Conservation (phyloP, 2,888 invertebrate species). For the Gordius sp. region DNA sequence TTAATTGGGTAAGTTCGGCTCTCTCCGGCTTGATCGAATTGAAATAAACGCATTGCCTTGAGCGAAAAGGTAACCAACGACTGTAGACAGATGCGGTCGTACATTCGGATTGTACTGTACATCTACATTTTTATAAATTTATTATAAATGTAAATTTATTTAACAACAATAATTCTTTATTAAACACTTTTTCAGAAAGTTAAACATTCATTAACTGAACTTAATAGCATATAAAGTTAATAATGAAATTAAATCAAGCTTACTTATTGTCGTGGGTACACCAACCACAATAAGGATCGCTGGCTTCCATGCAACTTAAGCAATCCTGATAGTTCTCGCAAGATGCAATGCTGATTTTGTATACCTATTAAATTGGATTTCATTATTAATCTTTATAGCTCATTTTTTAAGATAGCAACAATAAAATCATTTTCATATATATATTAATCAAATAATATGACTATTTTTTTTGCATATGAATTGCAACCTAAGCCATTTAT, state of each 20-base stretch:
- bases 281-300: conserved; percentile 31
- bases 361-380: neutral
- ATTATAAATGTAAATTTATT: neutral
- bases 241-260: too few species aligned
- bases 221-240: too few species aligned
- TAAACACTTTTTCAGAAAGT: too few species aligned
- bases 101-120: conserved; percentile 4
- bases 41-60: conserved; percentile 8
- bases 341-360: conserved; percentile 23
- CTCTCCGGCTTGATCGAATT: neutral
- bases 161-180: too few species aligned
- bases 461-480: too few species aligned
- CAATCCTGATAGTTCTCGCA: conserved; percentile 26
- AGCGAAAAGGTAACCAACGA: neutral
- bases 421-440: too few species aligned
- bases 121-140: conserved; percentile 1
- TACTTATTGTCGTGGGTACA: conserved; percentile 28
- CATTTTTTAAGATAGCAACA: too few species aligned
- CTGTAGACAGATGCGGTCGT: neutral
- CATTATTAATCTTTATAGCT: too few species aligned
- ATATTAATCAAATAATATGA: too few species aligned
- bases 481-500: too few species aligned
- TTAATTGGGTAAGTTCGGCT: conserved; percentile 6
- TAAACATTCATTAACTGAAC: too few species aligned
- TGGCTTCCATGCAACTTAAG: conserved; percentile 25